phyloP scores from a whole-genome alignment of 2,888 invertebrate genomes.

The Cancer borealis region DNA sequence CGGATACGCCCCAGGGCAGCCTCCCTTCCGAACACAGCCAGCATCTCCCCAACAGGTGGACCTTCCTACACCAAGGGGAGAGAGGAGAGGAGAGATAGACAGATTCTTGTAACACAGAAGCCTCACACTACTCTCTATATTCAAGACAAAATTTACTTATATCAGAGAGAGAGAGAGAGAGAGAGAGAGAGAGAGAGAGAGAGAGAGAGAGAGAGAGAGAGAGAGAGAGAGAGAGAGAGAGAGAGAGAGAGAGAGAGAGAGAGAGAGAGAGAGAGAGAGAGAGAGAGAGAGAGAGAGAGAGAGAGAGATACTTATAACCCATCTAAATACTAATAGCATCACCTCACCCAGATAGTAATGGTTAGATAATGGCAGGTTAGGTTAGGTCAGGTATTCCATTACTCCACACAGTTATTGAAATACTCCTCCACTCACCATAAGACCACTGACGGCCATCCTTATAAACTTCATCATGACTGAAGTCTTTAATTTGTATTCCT shows the following conservation, averaged over 20 bases:
- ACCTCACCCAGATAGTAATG: not conserved
- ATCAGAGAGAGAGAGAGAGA: too few relatives aligned
- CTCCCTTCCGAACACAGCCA: slow-evolving; percentile 5
- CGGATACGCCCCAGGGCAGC: slow-evolving; percentile 7
- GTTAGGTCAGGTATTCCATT: not conserved
- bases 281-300: too few relatives aligned
- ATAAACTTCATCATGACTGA: slow-evolving; percentile 63
- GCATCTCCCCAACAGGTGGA: slow-evolving; percentile 46
- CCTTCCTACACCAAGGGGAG: slow-evolving; percentile 28
- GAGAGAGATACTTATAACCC: too few relatives aligned
- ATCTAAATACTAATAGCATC: too few relatives aligned
- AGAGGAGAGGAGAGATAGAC: not conserved
- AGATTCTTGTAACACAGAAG: not conserved
- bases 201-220: too few relatives aligned
- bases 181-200: too few relatives aligned
- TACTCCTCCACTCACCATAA: slow-evolving; percentile 40
- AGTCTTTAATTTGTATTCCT: slow-evolving; percentile 47
- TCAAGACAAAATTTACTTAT: too few relatives aligned
- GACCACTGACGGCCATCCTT: slow-evolving; percentile 59
- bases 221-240: too few relatives aligned
- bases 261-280: too few relatives aligned
- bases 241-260: too few relatives aligned
- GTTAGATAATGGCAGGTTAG: too few relatives aligned
- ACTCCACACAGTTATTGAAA: not conserved
- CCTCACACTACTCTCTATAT: too few relatives aligned